Base-by-base conservation (phyloP, 2,888 invertebrate genomes). In the Drosophila emarginata region DNA sequence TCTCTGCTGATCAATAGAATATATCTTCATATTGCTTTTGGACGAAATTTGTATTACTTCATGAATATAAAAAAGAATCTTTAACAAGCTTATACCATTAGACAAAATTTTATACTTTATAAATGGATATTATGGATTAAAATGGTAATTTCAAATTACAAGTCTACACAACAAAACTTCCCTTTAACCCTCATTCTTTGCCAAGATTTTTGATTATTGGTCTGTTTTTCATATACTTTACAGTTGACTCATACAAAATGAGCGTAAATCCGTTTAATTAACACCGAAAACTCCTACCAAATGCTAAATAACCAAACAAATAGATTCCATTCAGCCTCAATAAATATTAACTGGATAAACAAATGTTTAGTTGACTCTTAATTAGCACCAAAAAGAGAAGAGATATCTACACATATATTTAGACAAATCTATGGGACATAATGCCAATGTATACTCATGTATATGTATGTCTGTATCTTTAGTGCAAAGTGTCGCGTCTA, bases 311-410 rank as follows among this genome's bases (percentile, higher is more conserved):
- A 56, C 36, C 5, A 15, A 40, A 40, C 50, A 67, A 18, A 15
- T 28, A 28, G 23, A 26, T 32, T 18, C 14, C 59, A 51, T 51
- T 14, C 28, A 45, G 40, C 56, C 63, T 39, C 39, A 57, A 52
- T 50, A 61, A 68, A 65, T 62, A 60, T 51, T 58, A 70, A 56
- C 57, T 58, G 28, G 54, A 63, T 61, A 66, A 61, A 65, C 66
- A 57, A 64, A 72, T 67, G 73, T 36, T 74, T 61, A 68, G 63
- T 60, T 65, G 69, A 39, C 60, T 66, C 23, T 56, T 74, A 67
- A 71, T 81, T 71, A 70, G 54, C 64, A 39, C 15, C 68, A 51
- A 61, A 23, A 45, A 11, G 26, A 9, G 37, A 32, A 14, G 50
- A 59, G 58, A 56, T 53, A n/a, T n/a, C 15, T 11, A 28, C 18